Percentiles rank a stretch among this genome's conserved stretches.
phyloP scores from a whole-genome alignment of 64 coral and sea anemone genomes.

The Hydrozoanthus tunicans region DNA sequence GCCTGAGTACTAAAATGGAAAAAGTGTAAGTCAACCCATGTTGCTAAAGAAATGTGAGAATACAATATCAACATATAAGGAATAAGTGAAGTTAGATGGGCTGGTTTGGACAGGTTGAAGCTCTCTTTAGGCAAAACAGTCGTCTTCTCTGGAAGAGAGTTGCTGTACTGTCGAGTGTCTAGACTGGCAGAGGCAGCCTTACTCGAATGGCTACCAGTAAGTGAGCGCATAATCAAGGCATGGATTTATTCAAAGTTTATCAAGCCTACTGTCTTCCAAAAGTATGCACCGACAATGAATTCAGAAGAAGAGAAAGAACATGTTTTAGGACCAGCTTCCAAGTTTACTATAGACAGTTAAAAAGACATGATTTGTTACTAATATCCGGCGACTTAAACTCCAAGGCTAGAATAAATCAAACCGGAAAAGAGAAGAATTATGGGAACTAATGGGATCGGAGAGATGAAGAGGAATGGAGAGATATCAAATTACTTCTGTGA shows the following conservation, averaged over 20 bases:
- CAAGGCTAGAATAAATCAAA: not conserved
- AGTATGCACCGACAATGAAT: not conserved
- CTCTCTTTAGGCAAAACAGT: not conserved
- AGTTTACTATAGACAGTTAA: not conserved
- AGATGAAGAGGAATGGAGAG: not conserved
- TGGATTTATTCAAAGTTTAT: not conserved
- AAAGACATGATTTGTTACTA: not conserved
- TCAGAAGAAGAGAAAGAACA: not conserved
- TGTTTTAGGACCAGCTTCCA: slow-evolving; percentile 10
- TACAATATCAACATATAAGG: not conserved
- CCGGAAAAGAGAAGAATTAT: slow-evolving; percentile 1
- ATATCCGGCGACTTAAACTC: not conserved
- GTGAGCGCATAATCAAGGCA: slow-evolving; percentile 5
- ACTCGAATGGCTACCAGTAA: not conserved
- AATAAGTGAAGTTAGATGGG: not conserved
- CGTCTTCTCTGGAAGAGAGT: not conserved
- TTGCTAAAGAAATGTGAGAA: not conserved
- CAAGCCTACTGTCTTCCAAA: not conserved
- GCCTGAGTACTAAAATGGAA: too few relatives aligned
- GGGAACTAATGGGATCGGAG: not conserved
- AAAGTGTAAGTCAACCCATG: not conserved
- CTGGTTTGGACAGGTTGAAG: not conserved
- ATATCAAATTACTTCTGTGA: not conserved
- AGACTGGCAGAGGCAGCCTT: not conserved
- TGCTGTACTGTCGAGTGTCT: not conserved